Percentiles rank a stretch among this genome's conserved stretches.
Conservation (phyloP, 2,797 vertebrate species). For the Galago senegalensis region DNA sequence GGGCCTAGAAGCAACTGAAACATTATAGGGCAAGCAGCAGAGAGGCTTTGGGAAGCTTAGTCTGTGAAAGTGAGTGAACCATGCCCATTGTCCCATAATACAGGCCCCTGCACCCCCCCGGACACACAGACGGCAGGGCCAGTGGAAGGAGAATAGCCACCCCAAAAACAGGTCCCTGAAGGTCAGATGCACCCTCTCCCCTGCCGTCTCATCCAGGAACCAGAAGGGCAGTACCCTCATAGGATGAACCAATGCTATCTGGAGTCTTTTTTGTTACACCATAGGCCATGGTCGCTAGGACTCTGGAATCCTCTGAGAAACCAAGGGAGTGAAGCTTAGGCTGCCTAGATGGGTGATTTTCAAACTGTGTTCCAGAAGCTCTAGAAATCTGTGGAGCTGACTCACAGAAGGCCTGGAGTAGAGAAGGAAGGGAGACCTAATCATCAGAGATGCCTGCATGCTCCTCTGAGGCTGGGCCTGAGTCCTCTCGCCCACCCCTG, state of each 20-base stretch:
- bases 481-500: not conserved
- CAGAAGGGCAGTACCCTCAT: not conserved
- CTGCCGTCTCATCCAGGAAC: not conserved
- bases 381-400: not conserved
- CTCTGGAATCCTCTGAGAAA: not conserved
- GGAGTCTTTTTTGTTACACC: not conserved
- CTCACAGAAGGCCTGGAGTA: not conserved
- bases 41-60: not conserved
- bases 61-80: accelerated
- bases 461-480: not conserved
- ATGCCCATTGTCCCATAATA: not conserved
- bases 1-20: not conserved
- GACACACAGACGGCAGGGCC: not conserved
- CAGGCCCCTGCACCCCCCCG: too few relatives aligned
- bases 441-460: not conserved
- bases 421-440: not conserved
- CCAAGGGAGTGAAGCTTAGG: not conserved
- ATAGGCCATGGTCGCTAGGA: not conserved
- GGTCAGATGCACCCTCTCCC: not conserved
- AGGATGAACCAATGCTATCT: not conserved
- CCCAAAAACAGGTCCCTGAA: not conserved
- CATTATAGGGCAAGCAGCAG: not conserved
- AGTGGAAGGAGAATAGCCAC: too few relatives aligned
- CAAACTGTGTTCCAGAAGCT: not conserved
- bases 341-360: not conserved